phyloP scores from a whole-genome alignment of 2,113 vertebrate genomes.

The Callocephalon fimbriatum region DNA sequence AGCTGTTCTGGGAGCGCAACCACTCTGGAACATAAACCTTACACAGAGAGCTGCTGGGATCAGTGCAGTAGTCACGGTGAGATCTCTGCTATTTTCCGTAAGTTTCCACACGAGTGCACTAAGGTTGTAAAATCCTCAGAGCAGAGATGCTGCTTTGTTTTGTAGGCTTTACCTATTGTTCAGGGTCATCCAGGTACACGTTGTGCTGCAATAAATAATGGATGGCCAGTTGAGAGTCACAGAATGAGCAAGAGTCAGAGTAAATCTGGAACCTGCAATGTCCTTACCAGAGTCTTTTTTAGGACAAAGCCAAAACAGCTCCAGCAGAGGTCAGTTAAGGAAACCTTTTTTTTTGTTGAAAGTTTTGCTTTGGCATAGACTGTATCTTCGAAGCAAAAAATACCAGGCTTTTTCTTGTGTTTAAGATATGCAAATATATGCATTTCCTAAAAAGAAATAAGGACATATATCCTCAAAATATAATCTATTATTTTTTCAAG shows the following conservation, averaged over 20 bases:
- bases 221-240: background rate
- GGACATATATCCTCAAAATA: background rate
- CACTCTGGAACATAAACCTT: background rate
- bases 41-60: background rate
- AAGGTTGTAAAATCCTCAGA: background rate
- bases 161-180: background rate
- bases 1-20: background rate
- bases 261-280: background rate
- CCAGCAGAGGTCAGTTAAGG: slow-evolving; percentile 18
- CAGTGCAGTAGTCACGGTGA: background rate
- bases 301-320: background rate
- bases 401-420: background rate
- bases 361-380: background rate
- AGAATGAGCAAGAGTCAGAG: background rate
- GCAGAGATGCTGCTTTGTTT: background rate
- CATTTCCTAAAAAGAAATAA: background rate
- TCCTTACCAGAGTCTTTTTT: background rate
- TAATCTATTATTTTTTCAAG: background rate
- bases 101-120: background rate
- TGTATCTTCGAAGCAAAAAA: background rate
- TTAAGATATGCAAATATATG: background rate
- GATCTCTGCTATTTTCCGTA: background rate
- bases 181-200: background rate
- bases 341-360: background rate
- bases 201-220: background rate